A percentile compares a stretch with the other conserved stretches of the same genome.
These are phyloP conservation scores for Centropus bengalensis DNA, from an alignment of 2,113 vertebrate genomes.

Conservation along the genomic window DNA sequence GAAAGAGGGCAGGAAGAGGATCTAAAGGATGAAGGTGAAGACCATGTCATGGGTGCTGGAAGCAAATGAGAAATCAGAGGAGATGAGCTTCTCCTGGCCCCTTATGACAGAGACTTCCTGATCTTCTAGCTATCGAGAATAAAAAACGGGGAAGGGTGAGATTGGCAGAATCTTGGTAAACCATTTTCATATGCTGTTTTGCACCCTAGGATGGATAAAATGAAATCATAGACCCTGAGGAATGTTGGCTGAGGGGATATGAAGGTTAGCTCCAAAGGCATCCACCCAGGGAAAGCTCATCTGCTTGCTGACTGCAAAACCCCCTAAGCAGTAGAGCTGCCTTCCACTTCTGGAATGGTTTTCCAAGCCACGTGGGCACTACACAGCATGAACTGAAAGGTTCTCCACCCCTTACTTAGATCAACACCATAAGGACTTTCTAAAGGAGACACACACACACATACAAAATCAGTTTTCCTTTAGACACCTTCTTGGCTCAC, in stretches of 20 bases:
- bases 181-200: neutral
- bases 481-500: slow-evolving; percentile 49
- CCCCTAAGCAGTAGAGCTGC: neutral
- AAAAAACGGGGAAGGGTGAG: neutral
- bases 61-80: neutral
- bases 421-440: neutral
- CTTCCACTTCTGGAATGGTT: neutral
- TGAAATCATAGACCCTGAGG: neutral
- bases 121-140: neutral
- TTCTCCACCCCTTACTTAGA: neutral
- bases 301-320: neutral
- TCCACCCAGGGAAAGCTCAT: neutral
- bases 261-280: neutral
- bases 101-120: neutral
- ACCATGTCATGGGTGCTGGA: neutral
- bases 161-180: neutral
- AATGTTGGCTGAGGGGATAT: neutral
- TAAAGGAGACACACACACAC: neutral
- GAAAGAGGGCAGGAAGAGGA: neutral
- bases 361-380: neutral
- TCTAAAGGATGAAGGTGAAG: neutral
- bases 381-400: neutral
- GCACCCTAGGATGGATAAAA: neutral
- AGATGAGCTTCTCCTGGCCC: neutral
- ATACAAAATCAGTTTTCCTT: neutral